Base-by-base conservation (phyloP, 1,140 invertebrate species). In the Hirudo medicinalis region DNA sequence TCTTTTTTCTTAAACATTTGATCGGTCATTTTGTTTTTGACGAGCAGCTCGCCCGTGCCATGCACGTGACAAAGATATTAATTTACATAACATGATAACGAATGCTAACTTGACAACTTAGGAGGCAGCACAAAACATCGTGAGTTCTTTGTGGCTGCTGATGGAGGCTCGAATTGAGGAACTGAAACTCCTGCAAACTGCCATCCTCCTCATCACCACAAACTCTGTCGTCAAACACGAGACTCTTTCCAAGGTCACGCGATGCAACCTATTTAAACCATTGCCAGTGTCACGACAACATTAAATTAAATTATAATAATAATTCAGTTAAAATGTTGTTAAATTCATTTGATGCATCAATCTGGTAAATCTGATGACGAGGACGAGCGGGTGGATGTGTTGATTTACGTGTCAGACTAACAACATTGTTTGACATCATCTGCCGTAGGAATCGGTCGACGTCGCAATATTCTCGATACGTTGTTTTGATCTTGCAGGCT, bases 111-210 rank as follows among this genome's bases (percentile, higher is more conserved):
- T 20, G 22, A 8, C 13, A 63, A 63, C 22, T 8, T 74, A 85
- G 82, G 78, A 78, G 82, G 92, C 91, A 71, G 92, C 94, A 0
- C 85, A 90, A 54, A 91, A 90, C 78, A 90, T 99, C 29, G 92
- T 95, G 4, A 90, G 93, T 79, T 91, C 92, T 73, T 82, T 98
- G 53, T 97, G 92, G 89, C 87, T 88, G 76, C 83, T 98, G 15
- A 96, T 97, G 86, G 93, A 97, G 82, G 85, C 87, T 43, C 89
- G 90, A 8, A 88, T 90, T 43, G 91, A 98, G 81, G 95, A 99
- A 85, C 87, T 99, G 19, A 95, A 95, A 86, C 87, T 99, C 71
- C 84, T 99, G 67, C 96, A 99, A 82, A 97, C 93, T 32, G 91
- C 95, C 17, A 94, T 94, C 15, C 81, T 97, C 20, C 83, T 98